Evolutionary conservation across 2,888 invertebrate species (phyloP), one percentile per base, ranked within the genome.

Genomic region (Sarcophaga variegata): DNA sequence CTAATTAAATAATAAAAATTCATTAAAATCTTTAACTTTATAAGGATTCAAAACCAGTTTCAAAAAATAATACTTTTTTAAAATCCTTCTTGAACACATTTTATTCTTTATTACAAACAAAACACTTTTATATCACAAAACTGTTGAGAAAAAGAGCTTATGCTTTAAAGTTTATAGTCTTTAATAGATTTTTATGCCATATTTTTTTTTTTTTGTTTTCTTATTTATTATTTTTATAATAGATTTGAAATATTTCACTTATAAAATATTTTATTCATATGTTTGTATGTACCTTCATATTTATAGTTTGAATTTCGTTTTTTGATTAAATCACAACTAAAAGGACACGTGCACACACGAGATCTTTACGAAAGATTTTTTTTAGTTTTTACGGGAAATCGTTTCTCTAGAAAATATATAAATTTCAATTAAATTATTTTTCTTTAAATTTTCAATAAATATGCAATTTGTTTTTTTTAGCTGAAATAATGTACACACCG

Each of bases 401-500:
- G 75, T 63, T 80, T 75, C 59, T 81, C 84, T 84, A 87, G 12
- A 86, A 83, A 72, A 77, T 49, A 67, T 47, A 27, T 69, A 54
- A 49, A 59, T 37, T 63, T 63, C 70, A 37, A 37, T 49, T 64
- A 72, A 66, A 27, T 25, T 72, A 27, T 25, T 72, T 59, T 54
- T 27, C 3, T 59, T 22, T 25, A 72, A 49, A 70, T 70, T 59
- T 63, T 22, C n/a, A n/a, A 2, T 69, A 25, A 12, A 54, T 63
- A 17, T 69, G 20, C 11, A 5, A 49, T 74, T 72, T 63, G 8
- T n/a, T 10, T 14, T 71, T 63, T n/a, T 62, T 37, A 4, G 27
- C 4, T 59, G 12, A 59, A 59, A 59, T 27, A 59, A 27, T 71
- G 37, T 87, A 89, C 90, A 90, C 91, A 92, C 92, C 92, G 93